phyloP scores from a whole-genome alignment of 2,888 invertebrate species.

The Heteromurus nitidus region DNA sequence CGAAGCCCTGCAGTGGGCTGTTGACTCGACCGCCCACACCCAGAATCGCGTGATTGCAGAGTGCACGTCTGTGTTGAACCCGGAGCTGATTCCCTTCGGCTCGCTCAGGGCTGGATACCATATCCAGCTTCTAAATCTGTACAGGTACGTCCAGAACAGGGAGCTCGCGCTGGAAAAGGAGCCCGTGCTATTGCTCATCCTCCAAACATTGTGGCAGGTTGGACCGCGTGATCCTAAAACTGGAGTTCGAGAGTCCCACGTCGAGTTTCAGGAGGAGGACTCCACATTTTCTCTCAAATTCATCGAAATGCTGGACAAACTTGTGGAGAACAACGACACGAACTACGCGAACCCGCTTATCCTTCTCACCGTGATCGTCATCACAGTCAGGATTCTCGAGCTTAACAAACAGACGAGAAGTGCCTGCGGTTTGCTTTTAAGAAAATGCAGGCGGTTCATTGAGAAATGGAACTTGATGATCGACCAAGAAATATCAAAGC shows the following conservation, averaged over 20 bases:
- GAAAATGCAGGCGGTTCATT: constrained; percentile 19
- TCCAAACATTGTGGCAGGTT: constrained; percentile 46
- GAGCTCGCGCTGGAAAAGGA: constrained; percentile 44
- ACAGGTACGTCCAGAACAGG: constrained; percentile 14
- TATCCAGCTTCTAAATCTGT: constrained; percentile 61
- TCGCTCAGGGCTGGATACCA: constrained; percentile 55
- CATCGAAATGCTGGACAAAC: constrained; percentile 19
- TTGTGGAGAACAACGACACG: constrained; percentile 20
- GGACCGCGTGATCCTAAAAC: constrained; percentile 25
- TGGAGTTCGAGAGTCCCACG: constrained; percentile 44
- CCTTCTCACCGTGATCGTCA: constrained; percentile 26
- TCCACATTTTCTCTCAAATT: constrained; percentile 32
- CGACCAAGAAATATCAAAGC: constrained; percentile 16
- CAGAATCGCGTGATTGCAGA: constrained; percentile 49
- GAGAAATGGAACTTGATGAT: constrained; percentile 39
- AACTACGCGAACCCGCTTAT: constrained; percentile 52
- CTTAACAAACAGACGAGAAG: constrained; percentile 15
- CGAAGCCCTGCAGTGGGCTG: constrained; percentile 40
- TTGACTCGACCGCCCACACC: constrained; percentile 21
- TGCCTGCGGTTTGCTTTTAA: constrained; percentile 28
- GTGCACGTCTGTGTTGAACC: constrained; percentile 2
- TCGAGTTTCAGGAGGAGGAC: constrained; percentile 34
- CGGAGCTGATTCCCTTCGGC: constrained; percentile 57
- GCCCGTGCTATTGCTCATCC: constrained; percentile 48
- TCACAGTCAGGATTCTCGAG: constrained; percentile 34